Evolutionary conservation across 2,888 invertebrate genomes (phyloP), one percentile per base, ranked within the genome.

Genomic region (Xestoiulus laeticollis): DNA sequence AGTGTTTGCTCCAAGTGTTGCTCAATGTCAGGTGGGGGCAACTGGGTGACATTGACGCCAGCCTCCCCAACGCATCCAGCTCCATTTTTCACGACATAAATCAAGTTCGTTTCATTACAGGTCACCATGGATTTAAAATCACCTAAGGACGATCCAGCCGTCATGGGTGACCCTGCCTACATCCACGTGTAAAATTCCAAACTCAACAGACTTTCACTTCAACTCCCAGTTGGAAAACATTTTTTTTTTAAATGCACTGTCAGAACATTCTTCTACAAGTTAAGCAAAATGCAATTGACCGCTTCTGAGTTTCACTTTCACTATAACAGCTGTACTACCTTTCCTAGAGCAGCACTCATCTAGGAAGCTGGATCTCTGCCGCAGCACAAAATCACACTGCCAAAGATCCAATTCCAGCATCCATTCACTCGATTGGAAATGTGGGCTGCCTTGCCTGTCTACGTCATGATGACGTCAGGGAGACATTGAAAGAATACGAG

Each of bases 1-100:
- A 91, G 89, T 22, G 90, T 90, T n/a, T 88, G 85, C 68, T 89
- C 88, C 16, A 90, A 68, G 59, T 85, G 85, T 33, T 59, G 53
- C 3, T 33, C 33, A 26, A 86, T 48, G 33, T 86, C 86, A 1
- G 22, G 86, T 26, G 19, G 44, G 32, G 86, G 86, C 32, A 86
- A 30, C 1, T n/a, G 86, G 43, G 86, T 48, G 43, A 26, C n/a
- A 43, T 43, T 85, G 85, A 78, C 78, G 30, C 78, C 30, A 1
- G 78, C 30, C 30, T 78, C 78, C 30, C 14, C 78, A 16, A 30
- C 78, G 30, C 78, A 78, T 14, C 30, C 78, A 78, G 78, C 30
- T 30, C 78, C 78, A 78, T 78, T 26, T 30, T 78, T 78, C 78
- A 78, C 78, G 30, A 32, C 78, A 30, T 78, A 78, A 14, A 78